These are phyloP conservation scores for Brachymystax lenok DNA, from an alignment of 2,797 vertebrate genomes.

Conservation along the genomic window DNA sequence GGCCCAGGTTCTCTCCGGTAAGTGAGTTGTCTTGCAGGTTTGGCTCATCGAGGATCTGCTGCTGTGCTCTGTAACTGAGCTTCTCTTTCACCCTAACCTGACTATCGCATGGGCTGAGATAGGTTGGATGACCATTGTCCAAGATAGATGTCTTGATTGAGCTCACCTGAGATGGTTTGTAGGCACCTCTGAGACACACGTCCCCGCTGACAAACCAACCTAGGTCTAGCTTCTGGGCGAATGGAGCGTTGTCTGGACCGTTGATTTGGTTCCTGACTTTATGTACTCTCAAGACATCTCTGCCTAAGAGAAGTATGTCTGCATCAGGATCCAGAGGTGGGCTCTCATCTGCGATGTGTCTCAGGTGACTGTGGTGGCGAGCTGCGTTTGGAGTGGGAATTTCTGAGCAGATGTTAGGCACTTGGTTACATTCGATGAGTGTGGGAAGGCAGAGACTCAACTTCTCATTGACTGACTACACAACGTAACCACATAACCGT, in stretches of 20 bases:
- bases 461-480: constrained; percentile 3
- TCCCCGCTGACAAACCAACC: not conserved
- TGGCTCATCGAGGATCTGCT: not conserved
- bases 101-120: constrained; percentile 14
- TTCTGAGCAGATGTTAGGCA: not conserved
- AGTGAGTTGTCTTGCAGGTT: not conserved
- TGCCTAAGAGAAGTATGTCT: no score
- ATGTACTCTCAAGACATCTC: no score
- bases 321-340: no score
- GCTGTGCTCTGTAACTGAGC: not conserved
- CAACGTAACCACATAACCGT: constrained; percentile 7
- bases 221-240: not conserved
- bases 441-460: not conserved
- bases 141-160: not conserved
- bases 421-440: not conserved
- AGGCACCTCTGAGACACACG: not conserved
- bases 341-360: not conserved
- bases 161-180: not conserved
- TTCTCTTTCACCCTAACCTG: constrained; percentile 12
- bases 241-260: not conserved
- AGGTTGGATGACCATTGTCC: constrained; percentile 21
- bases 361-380: not conserved
- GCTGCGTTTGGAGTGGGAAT: not conserved
- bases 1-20: not conserved
- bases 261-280: not conserved